phyloP scores from a whole-genome alignment of 2,797 vertebrate genomes.

The Tarsius wallacei region DNA sequence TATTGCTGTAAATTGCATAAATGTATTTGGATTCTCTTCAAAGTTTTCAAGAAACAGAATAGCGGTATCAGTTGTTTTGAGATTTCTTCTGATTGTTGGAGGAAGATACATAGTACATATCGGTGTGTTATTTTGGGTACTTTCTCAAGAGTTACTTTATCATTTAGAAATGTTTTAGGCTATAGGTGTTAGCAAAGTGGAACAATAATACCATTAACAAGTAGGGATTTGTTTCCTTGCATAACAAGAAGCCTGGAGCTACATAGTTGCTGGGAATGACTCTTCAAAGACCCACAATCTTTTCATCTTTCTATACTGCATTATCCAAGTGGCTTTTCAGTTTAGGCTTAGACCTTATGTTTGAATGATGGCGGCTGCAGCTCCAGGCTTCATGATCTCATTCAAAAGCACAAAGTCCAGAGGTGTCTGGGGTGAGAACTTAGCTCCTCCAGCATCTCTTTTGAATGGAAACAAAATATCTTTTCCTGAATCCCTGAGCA shows the following conservation, averaged over 20 bases:
- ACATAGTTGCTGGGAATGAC: background rate
- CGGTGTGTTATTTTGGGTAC: conserved; percentile 20
- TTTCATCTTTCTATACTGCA: background rate
- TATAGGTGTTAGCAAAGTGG: conserved; percentile 29
- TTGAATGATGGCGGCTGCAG: background rate
- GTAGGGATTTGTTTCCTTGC: conserved; percentile 17
- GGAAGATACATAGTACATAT: background rate
- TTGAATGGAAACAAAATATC: background rate
- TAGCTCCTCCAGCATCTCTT: background rate
- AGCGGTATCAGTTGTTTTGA: background rate
- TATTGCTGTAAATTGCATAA: conserved; percentile 29
- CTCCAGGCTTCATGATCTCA: background rate
- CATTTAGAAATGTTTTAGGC: conserved; percentile 33
- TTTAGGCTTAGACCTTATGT: background rate
- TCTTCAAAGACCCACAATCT: background rate
- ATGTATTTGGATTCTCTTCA: background rate
- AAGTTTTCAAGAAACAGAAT: conserved; percentile 45
- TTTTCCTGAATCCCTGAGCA: background rate
- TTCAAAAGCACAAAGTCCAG: background rate
- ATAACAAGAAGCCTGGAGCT: background rate
- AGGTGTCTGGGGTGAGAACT: background rate
- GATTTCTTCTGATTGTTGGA: conserved; percentile 48
- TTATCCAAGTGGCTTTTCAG: conserved; percentile 31
- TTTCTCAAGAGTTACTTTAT: conserved; percentile 41
- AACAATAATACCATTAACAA: background rate